These are phyloP conservation scores for Theodoxus fluviatilis DNA, from an alignment of 2,888 invertebrate species.

Conservation along the genomic window DNA sequence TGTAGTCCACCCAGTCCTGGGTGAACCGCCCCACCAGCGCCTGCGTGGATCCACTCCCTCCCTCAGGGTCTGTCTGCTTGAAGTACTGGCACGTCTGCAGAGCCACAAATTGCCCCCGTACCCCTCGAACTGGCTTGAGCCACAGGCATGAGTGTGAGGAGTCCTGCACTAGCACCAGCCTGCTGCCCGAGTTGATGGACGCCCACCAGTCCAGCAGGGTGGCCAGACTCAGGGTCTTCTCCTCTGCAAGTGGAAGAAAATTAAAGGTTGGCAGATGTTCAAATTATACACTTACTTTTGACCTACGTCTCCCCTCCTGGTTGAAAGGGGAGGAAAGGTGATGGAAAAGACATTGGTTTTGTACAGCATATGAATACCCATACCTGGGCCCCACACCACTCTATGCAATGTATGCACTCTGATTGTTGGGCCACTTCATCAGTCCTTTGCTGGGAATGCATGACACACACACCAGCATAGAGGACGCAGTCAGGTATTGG, in stretches of 20 bases:
- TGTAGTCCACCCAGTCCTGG: slow-evolving; percentile 57
- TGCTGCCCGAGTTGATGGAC: slow-evolving; percentile 49
- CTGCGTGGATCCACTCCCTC: slow-evolving; percentile 32
- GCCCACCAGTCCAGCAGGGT: slow-evolving; percentile 60
- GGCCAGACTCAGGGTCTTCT: slow-evolving; percentile 49
- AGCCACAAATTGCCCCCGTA: slow-evolving; percentile 49
- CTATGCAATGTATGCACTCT: too few species aligned
- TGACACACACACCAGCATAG: too few species aligned
- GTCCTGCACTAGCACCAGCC: slow-evolving; percentile 62
- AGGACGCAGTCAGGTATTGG: too few species aligned
- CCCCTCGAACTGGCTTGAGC: slow-evolving; percentile 46
- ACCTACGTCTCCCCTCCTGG: too few species aligned
- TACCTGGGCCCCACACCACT: too few species aligned
- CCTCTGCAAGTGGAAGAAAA: slow-evolving; percentile 44
- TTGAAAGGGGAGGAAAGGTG: too few species aligned
- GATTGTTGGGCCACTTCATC: too few species aligned
- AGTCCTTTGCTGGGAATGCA: too few species aligned
- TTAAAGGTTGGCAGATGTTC: too few species aligned
- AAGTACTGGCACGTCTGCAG: slow-evolving; percentile 57
- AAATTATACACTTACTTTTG: too few species aligned
- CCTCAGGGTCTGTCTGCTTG: slow-evolving; percentile 23
- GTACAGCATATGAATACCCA: too few species aligned
- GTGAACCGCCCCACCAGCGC: slow-evolving; percentile 59
- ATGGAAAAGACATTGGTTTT: too few species aligned
- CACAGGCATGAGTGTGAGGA: slow-evolving; percentile 56